These are phyloP conservation scores for Cyanistes caeruleus DNA, from an alignment of 2,113 vertebrate genomes.

Conservation along the genomic window DNA sequence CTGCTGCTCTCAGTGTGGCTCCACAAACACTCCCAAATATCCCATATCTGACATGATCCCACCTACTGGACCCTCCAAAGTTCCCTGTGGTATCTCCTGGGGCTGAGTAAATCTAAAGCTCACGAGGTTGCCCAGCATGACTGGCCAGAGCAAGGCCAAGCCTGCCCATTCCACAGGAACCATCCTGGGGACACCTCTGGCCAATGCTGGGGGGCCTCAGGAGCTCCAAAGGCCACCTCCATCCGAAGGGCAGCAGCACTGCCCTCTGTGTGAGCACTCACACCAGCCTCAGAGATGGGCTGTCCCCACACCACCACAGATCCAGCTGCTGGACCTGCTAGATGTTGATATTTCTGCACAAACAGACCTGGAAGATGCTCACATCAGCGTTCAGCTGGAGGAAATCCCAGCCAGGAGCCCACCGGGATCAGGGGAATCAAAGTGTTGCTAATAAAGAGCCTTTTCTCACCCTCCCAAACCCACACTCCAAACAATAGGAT, in stretches of 20 bases:
- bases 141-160: not conserved
- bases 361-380: not conserved
- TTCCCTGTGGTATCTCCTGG: not conserved
- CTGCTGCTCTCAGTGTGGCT: not conserved
- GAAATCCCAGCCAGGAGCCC: constrained; percentile 15
- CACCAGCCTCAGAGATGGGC: not conserved
- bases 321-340: not conserved
- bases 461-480: constrained; percentile 36
- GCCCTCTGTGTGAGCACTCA: not conserved
- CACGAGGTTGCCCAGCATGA: not conserved
- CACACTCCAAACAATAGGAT: constrained; percentile 28
- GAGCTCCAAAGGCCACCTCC: not conserved
- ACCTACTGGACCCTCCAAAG: not conserved
- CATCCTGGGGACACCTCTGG: not conserved
- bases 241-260: not conserved
- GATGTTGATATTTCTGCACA: not conserved
- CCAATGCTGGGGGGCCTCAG: not conserved
- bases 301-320: not conserved
- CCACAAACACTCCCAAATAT: not conserved
- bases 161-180: not conserved
- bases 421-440: not conserved
- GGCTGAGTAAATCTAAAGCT: not conserved
- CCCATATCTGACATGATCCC: not conserved
- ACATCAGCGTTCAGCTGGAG: not conserved
- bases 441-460: not conserved